Evolutionary conservation across 2,113 vertebrate genomes (phyloP).

Genomic region (Megatriorchis doriae): DNA sequence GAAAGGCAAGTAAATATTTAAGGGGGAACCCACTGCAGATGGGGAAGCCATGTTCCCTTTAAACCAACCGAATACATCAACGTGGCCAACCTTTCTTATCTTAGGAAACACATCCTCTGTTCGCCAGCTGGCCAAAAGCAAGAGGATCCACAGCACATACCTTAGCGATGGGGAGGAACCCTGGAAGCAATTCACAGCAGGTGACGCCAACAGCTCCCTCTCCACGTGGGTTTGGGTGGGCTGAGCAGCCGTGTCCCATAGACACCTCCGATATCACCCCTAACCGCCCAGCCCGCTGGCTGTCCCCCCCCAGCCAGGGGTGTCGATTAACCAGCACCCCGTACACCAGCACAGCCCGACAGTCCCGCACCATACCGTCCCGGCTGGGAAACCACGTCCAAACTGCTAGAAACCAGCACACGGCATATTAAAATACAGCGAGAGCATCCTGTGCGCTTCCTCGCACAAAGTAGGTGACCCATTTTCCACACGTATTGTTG

Average conservation of each 20-base stretch:
- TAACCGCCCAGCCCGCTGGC: not conserved
- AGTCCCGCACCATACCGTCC: fast-evolving
- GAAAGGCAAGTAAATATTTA: not conserved
- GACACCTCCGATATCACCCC: not conserved
- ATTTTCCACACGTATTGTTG: not conserved
- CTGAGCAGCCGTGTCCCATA: not conserved
- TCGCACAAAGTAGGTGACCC: not conserved
- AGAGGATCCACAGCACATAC: not conserved
- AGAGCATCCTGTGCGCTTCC: not conserved
- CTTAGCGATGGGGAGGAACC: not conserved
- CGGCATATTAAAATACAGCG: not conserved
- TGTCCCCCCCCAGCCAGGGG: not conserved
- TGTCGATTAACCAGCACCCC: not conserved
- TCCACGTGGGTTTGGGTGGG: not conserved
- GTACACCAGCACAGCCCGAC: fast-evolving
- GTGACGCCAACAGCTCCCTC: not conserved
- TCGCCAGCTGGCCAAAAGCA: not conserved
- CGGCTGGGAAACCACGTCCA: fast-evolving
- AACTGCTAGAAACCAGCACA: not conserved
- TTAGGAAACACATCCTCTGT: not conserved
- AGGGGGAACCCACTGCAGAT: not conserved
- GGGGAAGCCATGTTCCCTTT: not conserved
- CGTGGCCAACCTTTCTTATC: not conserved
- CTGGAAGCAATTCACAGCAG: not conserved
- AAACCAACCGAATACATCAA: not conserved